Base-by-base conservation (phyloP, 2,888 invertebrate genomes). In the Dasypolia templi region DNA sequence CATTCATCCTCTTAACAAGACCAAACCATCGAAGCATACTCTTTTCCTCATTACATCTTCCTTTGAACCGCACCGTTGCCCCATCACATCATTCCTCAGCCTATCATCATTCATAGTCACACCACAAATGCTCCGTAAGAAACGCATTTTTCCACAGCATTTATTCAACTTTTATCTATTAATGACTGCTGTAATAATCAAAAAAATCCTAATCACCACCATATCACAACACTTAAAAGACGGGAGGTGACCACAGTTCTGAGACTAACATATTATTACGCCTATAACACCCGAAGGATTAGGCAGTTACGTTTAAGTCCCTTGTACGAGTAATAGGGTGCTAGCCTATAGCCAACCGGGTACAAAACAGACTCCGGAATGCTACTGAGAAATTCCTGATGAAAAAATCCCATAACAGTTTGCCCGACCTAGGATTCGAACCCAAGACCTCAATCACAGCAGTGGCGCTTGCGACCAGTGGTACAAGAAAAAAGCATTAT, bases 101-200 rank as follows among this genome's bases (percentile, higher is more conserved):
- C n/a, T n/a, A n/a, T n/a, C n/a, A n/a, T n/a, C n/a, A n/a, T n/a
- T n/a, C n/a, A n/a, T n/a, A n/a, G n/a, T n/a, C n/a, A n/a, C n/a
- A n/a, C n/a, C n/a, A n/a, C n/a, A n/a, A n/a, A n/a, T n/a, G n/a
- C n/a, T n/a, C n/a, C n/a, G n/a, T n/a, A n/a, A n/a, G n/a, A n/a
- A n/a, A n/a, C n/a, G n/a, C n/a, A n/a, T n/a, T n/a, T n/a, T n/a
- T n/a, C n/a, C n/a, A n/a, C n/a, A n/a, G n/a, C n/a, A n/a, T n/a
- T n/a, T n/a, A n/a, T n/a, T n/a, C n/a, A n/a, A n/a, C n/a, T n/a
- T n/a, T n/a, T n/a, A 39, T 39, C 39, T 39, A 7, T 39, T 39
- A 39, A 39, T 39, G 75, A 32, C 46, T 17, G 62, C 12, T 35
- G 75, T 32, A 76, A 77, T 55, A 26, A 68, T 68, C 17, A 35